Conservation (phyloP, 1,140 invertebrate genomes). For the Polypedilum vanderplanki region DNA sequence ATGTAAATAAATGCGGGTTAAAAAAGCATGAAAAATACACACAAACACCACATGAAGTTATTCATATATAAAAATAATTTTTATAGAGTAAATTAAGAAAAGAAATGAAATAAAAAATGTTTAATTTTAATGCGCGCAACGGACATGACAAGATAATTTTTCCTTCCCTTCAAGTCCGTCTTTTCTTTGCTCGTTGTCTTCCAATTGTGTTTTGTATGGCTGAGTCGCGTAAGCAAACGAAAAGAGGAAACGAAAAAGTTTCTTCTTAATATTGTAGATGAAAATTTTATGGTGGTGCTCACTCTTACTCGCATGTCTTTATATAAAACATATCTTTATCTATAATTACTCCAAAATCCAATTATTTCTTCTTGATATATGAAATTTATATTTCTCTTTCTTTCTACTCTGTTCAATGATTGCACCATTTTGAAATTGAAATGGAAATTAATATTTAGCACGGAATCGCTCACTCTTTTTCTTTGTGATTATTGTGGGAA, state of each 20-base stretch:
- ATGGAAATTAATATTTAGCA: constrained; percentile 28
- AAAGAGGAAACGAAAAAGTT: not conserved
- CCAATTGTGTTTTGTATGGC: not conserved
- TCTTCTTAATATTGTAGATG: not conserved
- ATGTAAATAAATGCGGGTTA: constrained; percentile 18
- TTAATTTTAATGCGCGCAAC: constrained; percentile 17
- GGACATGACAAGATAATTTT: constrained; percentile 28
- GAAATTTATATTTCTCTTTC: not conserved
- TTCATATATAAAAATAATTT: not conserved
- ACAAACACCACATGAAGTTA: not conserved
- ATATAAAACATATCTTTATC: constrained; percentile 27
- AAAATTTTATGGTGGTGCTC: not conserved
- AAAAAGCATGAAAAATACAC: not conserved
- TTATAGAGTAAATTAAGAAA: not conserved
- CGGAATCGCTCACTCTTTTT: not conserved
- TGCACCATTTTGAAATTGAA: constrained; percentile 19
- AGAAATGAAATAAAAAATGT: constrained; percentile 14
- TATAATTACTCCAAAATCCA: constrained; percentile 20
- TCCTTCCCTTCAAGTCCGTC: constrained; percentile 15
- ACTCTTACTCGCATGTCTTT: not conserved
- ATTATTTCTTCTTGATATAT: not conserved
- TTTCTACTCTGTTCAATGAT: not conserved
- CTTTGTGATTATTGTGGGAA: not conserved
- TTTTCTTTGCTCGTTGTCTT: not conserved
- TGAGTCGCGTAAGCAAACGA: not conserved